Evolutionary conservation across 2,888 invertebrate species (phyloP).

Genomic region (Petrophora chlorosata): DNA sequence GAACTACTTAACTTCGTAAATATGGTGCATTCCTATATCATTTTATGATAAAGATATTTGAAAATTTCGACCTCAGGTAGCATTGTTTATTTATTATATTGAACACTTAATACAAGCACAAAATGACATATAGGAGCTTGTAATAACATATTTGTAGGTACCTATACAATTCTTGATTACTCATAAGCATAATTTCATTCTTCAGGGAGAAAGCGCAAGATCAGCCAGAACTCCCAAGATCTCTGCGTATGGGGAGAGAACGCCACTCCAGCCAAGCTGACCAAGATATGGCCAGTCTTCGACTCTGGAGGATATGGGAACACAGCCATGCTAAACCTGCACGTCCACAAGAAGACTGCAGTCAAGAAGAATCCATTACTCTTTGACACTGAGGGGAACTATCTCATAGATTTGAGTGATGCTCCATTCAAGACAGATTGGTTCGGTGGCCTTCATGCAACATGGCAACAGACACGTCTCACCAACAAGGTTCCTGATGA

Average conservation of each 20-base stretch:
- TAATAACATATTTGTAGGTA: too few relatives aligned
- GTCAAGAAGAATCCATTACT: constrained; percentile 60
- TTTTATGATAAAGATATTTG: too few relatives aligned
- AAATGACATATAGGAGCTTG: too few relatives aligned
- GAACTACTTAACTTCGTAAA: too few relatives aligned
- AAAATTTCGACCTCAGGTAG: too few relatives aligned
- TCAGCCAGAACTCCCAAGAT: constrained; percentile 59
- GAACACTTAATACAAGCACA: too few relatives aligned
- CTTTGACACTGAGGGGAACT: constrained; percentile 42
- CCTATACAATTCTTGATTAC: too few relatives aligned
- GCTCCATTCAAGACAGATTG: constrained; percentile 52
- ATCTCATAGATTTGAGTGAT: constrained; percentile 44
- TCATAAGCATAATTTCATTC: constrained; percentile 13
- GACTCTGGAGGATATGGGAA: constrained; percentile 77
- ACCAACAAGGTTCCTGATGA: constrained; percentile 56
- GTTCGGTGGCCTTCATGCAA: constrained; percentile 62
- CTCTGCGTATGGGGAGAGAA: constrained; percentile 63
- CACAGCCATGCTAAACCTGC: constrained; percentile 55
- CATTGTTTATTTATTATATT: too few relatives aligned
- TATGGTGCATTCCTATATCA: too few relatives aligned
- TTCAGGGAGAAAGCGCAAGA: constrained; percentile 75
- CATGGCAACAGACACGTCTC: constrained; percentile 68
- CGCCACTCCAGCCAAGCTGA: constrained; percentile 64
- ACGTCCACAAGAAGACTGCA: constrained; percentile 54
- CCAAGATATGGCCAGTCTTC: constrained; percentile 79